Evolutionary conservation across 2,888 invertebrate genomes (phyloP).

Genomic region (Automeris io): DNA sequence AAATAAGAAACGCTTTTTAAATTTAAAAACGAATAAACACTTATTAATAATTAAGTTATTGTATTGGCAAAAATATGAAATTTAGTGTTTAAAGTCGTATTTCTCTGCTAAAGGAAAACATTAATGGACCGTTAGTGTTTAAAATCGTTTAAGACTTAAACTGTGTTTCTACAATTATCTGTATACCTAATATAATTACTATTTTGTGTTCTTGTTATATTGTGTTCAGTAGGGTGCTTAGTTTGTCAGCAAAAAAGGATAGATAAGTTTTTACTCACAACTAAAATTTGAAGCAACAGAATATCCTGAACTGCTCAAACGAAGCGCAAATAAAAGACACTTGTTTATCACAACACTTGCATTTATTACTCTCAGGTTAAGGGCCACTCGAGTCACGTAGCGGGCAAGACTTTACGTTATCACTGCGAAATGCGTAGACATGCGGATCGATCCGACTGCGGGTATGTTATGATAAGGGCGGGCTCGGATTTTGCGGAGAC

Average conservation of each 20-base stretch:
- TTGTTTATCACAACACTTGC: constrained; percentile 46
- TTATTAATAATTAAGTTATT: too few species aligned
- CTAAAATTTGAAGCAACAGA: constrained; percentile 2
- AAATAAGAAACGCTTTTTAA: too few species aligned
- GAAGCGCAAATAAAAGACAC: constrained; percentile 25
- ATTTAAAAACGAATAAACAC: too few species aligned
- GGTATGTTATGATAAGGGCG: constrained; percentile 58
- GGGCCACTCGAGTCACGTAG: constrained; percentile 48
- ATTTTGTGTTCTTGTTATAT: neutral
- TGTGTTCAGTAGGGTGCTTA: neutral
- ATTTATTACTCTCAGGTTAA: constrained; percentile 13
- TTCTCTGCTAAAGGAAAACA: too few species aligned
- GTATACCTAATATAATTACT: neutral
- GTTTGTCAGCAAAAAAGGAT: neutral
- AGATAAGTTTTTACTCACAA: constrained; percentile 3
- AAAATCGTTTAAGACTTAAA: too few species aligned
- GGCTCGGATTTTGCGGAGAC: constrained; percentile 20
- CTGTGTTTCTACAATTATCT: too few species aligned
- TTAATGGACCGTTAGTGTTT: too few species aligned
- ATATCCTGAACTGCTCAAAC: constrained; percentile 5
- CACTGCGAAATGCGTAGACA: constrained; percentile 43
- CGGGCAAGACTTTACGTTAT: constrained; percentile 42
- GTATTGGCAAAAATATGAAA: too few species aligned
- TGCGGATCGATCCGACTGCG: constrained; percentile 67
- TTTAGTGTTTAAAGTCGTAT: too few species aligned